A percentile compares a stretch with the other conserved stretches of the same genome.
Evolutionary conservation across 2,113 vertebrate genomes (phyloP).

Genomic region (Eclectus roratus): DNA sequence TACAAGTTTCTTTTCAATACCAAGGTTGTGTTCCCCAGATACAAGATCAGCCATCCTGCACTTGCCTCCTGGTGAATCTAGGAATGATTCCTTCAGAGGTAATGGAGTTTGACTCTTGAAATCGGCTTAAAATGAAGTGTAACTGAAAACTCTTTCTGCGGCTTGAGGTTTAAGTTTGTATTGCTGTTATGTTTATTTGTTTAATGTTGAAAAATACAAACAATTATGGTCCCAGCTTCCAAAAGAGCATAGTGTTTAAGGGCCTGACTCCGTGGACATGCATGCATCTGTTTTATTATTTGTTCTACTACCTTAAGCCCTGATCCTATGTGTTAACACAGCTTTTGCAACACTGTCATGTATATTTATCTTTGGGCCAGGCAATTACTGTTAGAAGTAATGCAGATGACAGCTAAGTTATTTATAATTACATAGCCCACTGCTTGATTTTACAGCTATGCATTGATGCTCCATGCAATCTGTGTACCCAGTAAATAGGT

Average conservation of each 20-base stretch:
- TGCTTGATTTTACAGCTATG: not conserved
- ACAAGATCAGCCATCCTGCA: not conserved
- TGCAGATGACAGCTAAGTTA: not conserved
- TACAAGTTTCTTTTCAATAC: not conserved
- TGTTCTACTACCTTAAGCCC: not conserved
- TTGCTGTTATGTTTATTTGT: not conserved
- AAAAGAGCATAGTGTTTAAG: not conserved
- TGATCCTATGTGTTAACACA: not conserved
- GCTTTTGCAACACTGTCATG: not conserved
- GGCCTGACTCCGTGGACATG: not conserved
- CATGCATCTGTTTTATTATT: not conserved
- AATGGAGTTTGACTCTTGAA: not conserved
- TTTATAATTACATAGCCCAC: not conserved
- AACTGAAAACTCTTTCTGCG: not conserved
- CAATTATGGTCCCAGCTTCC: not conserved
- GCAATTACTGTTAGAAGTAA: not conserved
- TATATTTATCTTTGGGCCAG: not conserved
- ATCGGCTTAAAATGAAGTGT: not conserved
- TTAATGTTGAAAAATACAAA: not conserved
- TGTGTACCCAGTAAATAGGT: not conserved
- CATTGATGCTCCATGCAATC: not conserved
- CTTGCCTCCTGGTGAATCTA: not conserved
- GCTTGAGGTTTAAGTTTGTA: not conserved
- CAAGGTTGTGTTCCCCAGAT: too few relatives aligned
- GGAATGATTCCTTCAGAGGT: not conserved